Evolutionary conservation across 1,140 invertebrate genomes (phyloP).

Genomic region (Bombus ignitus): DNA sequence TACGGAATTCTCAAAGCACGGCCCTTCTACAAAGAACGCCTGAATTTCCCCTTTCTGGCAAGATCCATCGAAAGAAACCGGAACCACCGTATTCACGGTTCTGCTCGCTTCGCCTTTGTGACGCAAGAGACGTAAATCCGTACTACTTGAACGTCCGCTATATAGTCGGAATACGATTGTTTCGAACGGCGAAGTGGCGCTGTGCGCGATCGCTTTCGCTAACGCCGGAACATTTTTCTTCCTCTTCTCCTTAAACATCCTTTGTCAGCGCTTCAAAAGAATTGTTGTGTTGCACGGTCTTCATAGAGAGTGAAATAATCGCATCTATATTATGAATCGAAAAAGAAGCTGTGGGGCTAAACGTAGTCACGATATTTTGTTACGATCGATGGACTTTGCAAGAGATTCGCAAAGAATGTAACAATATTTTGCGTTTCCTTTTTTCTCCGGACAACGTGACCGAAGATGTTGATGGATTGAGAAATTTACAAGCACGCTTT

Average conservation of each 20-base stretch:
- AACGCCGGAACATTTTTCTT: constrained; percentile 52
- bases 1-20: constrained; percentile 50
- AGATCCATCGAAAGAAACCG: constrained; percentile 64
- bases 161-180: constrained; percentile 65
- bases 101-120: constrained; percentile 56
- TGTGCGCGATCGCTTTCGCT: constrained; percentile 48
- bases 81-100: constrained; percentile 51
- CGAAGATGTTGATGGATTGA: constrained; percentile 42
- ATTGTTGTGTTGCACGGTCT: constrained; percentile 38
- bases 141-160: constrained; percentile 59
- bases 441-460: constrained; percentile 72
- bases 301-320: constrained; percentile 38
- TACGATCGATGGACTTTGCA: background rate
- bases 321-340: background rate
- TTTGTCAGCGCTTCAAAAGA: constrained; percentile 45
- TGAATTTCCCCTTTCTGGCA: constrained; percentile 56
- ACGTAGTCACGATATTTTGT: constrained; percentile 8
- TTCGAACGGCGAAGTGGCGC: constrained; percentile 42
- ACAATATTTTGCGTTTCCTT: constrained; percentile 58
- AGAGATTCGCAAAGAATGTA: background rate
- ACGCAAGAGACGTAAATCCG: constrained; percentile 56
- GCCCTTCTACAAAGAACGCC: constrained; percentile 60
- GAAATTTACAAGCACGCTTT: background rate
- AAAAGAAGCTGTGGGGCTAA: background rate
- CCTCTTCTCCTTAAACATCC: constrained; percentile 43